Evolutionary conservation across 2,113 vertebrate genomes (phyloP).

Genomic region (Scopus umbretta): DNA sequence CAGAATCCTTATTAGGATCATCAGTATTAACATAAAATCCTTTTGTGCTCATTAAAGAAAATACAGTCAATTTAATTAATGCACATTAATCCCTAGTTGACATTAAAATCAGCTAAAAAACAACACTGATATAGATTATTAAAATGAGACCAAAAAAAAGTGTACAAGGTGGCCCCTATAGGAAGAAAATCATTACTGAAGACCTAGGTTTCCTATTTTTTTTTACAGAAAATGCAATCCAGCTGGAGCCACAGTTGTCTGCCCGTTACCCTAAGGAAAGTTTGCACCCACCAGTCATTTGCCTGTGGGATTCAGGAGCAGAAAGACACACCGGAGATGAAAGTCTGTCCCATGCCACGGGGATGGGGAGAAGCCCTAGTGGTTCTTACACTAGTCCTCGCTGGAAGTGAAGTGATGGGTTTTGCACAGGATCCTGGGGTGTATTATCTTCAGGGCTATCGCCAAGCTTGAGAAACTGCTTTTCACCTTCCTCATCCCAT

Average conservation of each 20-base stretch:
- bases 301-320: neutral
- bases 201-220: neutral
- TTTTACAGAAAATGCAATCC: neutral
- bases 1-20: slow-evolving; percentile 86
- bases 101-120: slow-evolving; percentile 90
- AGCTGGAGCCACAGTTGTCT: neutral
- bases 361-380: neutral
- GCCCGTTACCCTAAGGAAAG: neutral
- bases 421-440: neutral
- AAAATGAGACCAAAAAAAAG: slow-evolving; percentile 58
- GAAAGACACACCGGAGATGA: neutral
- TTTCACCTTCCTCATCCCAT: neutral
- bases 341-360: neutral
- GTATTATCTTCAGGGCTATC: neutral
- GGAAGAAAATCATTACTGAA: slow-evolving; percentile 43
- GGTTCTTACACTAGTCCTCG: neutral
- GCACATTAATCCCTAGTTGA: slow-evolving; percentile 91
- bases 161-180: slow-evolving; percentile 46
- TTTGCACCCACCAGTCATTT: neutral
- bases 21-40: slow-evolving; percentile 93
- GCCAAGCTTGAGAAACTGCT: neutral
- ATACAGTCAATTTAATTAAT: slow-evolving; percentile 97
- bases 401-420: neutral
- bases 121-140: slow-evolving; percentile 78
- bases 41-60: slow-evolving; percentile 94